A percentile compares a stretch with the other conserved stretches of the same genome.
Evolutionary conservation across 2,113 vertebrate genomes (phyloP).

Genomic region (Carassius gibelio): DNA sequence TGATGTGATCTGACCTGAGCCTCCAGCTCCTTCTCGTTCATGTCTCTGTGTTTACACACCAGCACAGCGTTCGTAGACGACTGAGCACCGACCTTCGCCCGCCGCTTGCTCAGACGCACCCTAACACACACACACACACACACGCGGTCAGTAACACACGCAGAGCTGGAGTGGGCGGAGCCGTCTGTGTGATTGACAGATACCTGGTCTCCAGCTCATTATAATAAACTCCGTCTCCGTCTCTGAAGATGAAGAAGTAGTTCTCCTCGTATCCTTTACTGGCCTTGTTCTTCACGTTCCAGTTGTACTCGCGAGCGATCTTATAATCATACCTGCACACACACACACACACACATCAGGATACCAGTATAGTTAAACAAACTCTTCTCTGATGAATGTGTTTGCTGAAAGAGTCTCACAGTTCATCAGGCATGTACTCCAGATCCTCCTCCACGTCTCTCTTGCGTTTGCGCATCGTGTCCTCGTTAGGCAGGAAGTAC

Average conservation of each 20-base stretch:
- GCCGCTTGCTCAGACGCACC: conserved; percentile 90
- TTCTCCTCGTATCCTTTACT: conserved; percentile 97
- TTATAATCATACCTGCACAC: conserved; percentile 89
- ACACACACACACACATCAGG: conserved; percentile 1
- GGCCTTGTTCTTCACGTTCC: conserved; percentile 97
- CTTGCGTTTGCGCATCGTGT: conserved; percentile 90
- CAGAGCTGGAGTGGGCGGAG: neutral
- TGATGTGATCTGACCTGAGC: conserved; percentile 79
- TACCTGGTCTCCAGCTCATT: conserved; percentile 93
- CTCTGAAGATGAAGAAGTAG: conserved; percentile 96
- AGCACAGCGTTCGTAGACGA: conserved; percentile 90
- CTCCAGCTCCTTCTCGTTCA: conserved; percentile 94
- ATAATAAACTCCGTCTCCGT: conserved; percentile 93
- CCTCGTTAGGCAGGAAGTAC: conserved; percentile 91
- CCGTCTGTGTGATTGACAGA: neutral
- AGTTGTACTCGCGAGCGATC: conserved; percentile 95
- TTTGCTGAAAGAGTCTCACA: conserved; percentile 72
- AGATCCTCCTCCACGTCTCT: conserved; percentile 87
- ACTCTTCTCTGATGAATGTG: neutral
- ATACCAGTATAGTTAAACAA: too few relatives aligned
- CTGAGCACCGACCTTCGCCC: conserved; percentile 90
- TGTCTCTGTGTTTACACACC: conserved; percentile 93
- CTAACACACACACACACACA: conserved; percentile 66
- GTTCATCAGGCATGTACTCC: conserved; percentile 88
- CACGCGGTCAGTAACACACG: conserved; percentile 31